phyloP scores from a whole-genome alignment of 2,797 vertebrate species.

The Sternarchorhynchus goeldii region DNA sequence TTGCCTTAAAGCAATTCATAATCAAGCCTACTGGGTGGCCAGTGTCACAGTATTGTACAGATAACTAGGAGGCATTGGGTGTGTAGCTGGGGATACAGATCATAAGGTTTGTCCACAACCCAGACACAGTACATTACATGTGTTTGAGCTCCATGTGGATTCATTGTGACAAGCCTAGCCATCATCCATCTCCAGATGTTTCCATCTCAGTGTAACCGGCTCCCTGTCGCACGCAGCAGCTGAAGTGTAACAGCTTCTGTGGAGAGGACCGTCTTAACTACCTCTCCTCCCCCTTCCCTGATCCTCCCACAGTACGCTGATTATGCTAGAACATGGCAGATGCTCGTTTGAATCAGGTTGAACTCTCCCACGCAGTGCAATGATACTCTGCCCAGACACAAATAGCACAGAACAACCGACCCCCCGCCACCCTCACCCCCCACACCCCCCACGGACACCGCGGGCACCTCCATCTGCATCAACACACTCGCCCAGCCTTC shows the following conservation, averaged over 20 bases:
- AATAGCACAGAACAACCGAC: slow-evolving; percentile 50
- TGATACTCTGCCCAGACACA: slow-evolving; percentile 52
- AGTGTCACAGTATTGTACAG: no score
- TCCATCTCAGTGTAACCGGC: slow-evolving; percentile 1
- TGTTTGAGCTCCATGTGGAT: not conserved
- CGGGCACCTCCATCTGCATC: slow-evolving; percentile 27
- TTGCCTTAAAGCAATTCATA: not conserved
- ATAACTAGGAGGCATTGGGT: no score
- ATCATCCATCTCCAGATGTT: slow-evolving; percentile 40
- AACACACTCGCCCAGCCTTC: slow-evolving; percentile 23
- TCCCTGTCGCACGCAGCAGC: slow-evolving; percentile 12
- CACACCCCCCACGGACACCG: slow-evolving; percentile 12
- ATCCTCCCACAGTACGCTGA: slow-evolving; percentile 62
- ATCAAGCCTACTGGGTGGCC: no score
- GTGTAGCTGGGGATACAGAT: no score
- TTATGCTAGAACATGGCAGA: slow-evolving; percentile 67
- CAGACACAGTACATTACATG: not conserved
- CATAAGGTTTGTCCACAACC: no score
- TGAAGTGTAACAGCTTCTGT: slow-evolving; percentile 35
- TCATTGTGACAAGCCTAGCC: not conserved
- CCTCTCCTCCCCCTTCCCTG: slow-evolving; percentile 47
- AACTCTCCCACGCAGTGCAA: slow-evolving; percentile 65
- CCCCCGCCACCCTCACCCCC: no score
- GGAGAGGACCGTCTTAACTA: slow-evolving; percentile 22
- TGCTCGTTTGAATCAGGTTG: slow-evolving; percentile 59